Evolutionary conservation across 2,888 invertebrate species (phyloP).

Genomic region (Diarsia brunnea): DNA sequence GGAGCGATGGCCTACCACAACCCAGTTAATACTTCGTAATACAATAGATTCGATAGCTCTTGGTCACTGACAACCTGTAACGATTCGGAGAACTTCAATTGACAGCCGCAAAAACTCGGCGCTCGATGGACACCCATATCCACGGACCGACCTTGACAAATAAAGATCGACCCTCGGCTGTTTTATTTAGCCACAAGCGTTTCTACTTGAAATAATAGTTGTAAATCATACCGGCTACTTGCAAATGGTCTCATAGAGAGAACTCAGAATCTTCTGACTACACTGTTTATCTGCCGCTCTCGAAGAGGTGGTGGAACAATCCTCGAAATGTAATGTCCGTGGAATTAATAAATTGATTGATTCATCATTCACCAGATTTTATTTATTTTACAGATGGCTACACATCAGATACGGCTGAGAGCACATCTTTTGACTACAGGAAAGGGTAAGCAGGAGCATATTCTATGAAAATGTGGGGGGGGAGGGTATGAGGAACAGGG

Average conservation of each 20-base stretch:
- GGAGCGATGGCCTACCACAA: neutral
- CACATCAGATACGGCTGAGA: conserved; percentile 88
- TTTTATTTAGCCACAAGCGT: neutral
- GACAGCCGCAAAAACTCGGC: neutral
- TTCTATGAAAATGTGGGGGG: no score
- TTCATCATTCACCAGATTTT: no score
- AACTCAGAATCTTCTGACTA: neutral
- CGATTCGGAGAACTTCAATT: neutral
- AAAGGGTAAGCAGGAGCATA: conserved; percentile 77
- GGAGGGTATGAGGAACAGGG: no score
- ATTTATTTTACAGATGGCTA: conserved; percentile 83
- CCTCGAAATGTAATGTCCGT: no score
- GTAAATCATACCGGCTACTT: no score
- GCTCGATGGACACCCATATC: no score
- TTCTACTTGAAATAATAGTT: neutral
- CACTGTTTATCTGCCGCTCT: neutral
- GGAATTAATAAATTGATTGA: no score
- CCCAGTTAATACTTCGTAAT: neutral
- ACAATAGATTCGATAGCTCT: no score
- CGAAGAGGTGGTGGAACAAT: conserved; percentile 5
- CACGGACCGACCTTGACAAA: neutral
- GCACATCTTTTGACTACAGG: conserved; percentile 87
- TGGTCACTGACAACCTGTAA: no score
- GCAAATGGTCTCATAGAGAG: no score
- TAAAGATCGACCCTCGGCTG: neutral